Conservation (phyloP, 2,888 invertebrate species). For the Morpho achilles region DNA sequence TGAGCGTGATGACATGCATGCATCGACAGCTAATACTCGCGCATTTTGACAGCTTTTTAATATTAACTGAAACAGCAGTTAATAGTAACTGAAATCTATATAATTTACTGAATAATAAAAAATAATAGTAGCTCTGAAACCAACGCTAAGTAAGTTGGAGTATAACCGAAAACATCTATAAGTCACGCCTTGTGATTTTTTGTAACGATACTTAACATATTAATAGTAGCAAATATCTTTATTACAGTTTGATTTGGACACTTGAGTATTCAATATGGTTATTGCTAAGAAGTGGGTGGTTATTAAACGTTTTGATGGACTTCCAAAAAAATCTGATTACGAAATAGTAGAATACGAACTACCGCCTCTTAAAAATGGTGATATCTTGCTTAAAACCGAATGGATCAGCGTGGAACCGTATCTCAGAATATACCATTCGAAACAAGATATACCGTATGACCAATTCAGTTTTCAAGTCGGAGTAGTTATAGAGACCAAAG, state of each 20-base stretch:
- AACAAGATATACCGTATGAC: conserved; percentile 35
- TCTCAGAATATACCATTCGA: conserved; percentile 26
- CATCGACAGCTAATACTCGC: too few species aligned
- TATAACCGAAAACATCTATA: too few species aligned
- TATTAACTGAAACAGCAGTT: too few species aligned
- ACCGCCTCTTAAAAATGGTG: conserved; percentile 77
- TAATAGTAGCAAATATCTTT: too few species aligned
- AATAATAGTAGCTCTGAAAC: too few species aligned
- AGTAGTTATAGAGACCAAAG: conserved; percentile 78
- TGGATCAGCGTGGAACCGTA: conserved; percentile 50
- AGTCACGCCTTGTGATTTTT: too few species aligned
- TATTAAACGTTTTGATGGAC: conserved; percentile 75
- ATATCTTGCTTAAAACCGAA: conserved; percentile 42
- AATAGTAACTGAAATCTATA: too few species aligned
- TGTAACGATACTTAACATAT: too few species aligned
- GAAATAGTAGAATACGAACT: conserved; percentile 79
- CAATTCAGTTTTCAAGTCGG: conserved; percentile 42
- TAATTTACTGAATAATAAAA: too few species aligned
- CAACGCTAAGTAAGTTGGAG: too few species aligned
- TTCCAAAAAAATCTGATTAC: conserved; percentile 78
- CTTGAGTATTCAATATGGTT: not conserved
- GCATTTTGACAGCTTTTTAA: too few species aligned
- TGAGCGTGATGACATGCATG: too few species aligned
- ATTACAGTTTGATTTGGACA: not conserved
- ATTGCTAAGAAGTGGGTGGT: conserved; percentile 68